Conservation (phyloP, 2,113 vertebrate species). For the Rhea pennata region DNA sequence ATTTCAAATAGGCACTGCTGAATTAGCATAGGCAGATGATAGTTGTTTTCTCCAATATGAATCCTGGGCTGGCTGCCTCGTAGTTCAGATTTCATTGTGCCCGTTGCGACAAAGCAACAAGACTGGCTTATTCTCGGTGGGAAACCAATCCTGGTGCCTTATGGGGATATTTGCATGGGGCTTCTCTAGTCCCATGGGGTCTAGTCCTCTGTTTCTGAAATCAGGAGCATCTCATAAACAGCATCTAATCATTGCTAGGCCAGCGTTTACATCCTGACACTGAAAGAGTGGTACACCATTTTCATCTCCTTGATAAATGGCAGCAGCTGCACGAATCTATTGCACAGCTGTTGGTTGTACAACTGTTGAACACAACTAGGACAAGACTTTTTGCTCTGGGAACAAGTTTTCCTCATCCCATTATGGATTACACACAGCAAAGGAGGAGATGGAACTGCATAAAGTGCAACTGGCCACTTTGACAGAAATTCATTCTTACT, state of each 20-base stretch:
- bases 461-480: not conserved
- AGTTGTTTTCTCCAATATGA: not conserved
- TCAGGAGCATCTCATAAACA: not conserved
- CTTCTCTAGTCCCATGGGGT: not conserved
- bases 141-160: not conserved
- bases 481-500: not conserved
- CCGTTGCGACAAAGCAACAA: accelerated
- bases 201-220: not conserved
- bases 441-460: not conserved
- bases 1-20: not conserved
- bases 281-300: not conserved
- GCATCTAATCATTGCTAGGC: not conserved
- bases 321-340: not conserved
- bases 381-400: not conserved
- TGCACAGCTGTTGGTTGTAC: not conserved
- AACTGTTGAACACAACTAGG: not conserved
- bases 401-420: not conserved
- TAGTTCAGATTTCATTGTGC: not conserved
- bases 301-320: not conserved
- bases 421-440: not conserved
- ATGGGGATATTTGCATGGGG: not conserved
- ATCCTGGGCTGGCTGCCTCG: not conserved
- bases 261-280: not conserved
- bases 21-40: accelerated
- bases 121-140: not conserved